Base-by-base conservation (phyloP, 2,113 vertebrate species). In the Albula goreensis region DNA sequence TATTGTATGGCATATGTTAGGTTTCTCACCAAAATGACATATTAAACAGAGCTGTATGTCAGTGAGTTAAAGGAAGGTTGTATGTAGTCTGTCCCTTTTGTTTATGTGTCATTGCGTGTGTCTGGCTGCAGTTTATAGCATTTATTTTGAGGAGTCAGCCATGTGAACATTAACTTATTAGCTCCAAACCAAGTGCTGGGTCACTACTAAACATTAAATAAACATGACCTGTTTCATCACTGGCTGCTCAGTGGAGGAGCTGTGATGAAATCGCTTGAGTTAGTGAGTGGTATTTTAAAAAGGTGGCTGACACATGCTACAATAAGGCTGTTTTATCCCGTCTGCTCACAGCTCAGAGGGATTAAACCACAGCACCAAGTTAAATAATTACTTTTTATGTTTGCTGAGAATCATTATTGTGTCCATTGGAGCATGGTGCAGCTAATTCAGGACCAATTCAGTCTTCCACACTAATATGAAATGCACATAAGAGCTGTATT, bases 111-210 rank as follows among this genome's bases (percentile, higher is more conserved):
- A 51, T 52, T 86, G 51, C 51, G 70, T 63, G 11, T 83, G 74
- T 78, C 74, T 86, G 81, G 31, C 53, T 48, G n/a, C 12, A 78
- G n/a, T 53, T 83, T 78, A 86, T 83, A 79, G 70, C 66, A 79
- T 83, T 63, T 83, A 83, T 86, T 86, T 53, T 79, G n/a, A 78
- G 41, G 41, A 86, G 74, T 86, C 52, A 83, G 86, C 52, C n/a
- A 41, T 82, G 53, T 83, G 83, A 83, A 86, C 81, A 86, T 86
- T 86, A 83, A 86, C 52, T 60, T 83, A 86, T 83, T 83, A 83
- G 83, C 86, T 83, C 66, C 70, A 86, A 53, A 60, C 78, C 19
- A 86, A 86, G 66, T 53, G 51, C 60, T 83, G 19, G 50, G 81
- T 78, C 81, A 80, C 49, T 78, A 78, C 25, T 78, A 78, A 83